phyloP scores from a whole-genome alignment of 1,140 invertebrate genomes.

The Lordiphosa clarofinis region DNA sequence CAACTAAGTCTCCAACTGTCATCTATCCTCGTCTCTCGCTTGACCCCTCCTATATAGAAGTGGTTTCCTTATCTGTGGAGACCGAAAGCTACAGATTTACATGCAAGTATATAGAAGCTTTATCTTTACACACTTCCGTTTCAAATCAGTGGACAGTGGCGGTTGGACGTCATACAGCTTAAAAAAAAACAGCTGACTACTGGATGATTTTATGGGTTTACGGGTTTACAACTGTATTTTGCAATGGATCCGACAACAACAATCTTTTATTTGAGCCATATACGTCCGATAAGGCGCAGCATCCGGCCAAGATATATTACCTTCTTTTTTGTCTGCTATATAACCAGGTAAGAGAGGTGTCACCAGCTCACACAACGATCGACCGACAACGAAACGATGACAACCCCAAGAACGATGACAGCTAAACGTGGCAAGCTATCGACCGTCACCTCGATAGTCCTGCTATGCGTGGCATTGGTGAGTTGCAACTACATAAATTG shows the following conservation, averaged over 20 bases:
- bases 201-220: constrained; percentile 53
- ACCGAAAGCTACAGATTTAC: not conserved
- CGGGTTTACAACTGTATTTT: constrained; percentile 73
- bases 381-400: constrained; percentile 67
- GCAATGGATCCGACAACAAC: constrained; percentile 22
- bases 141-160: constrained; percentile 51
- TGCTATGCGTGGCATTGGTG: constrained; percentile 54
- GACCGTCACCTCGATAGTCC: constrained; percentile 32
- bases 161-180: constrained; percentile 5
- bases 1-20: too few species aligned
- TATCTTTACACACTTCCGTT: constrained; percentile 77
- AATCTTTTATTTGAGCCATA: constrained; percentile 58
- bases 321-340: constrained; percentile 36
- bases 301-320: constrained; percentile 24
- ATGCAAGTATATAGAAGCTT: constrained; percentile 13
- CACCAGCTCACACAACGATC: constrained; percentile 69
- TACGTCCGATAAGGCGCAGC: constrained; percentile 57
- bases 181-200: too few species aligned
- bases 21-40: not conserved
- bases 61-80: not conserved
- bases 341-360: constrained; percentile 27
- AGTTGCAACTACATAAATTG: constrained; percentile 15
- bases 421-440: constrained; percentile 31
- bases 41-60: not conserved
- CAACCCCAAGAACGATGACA: constrained; percentile 28